Evolutionary conservation across 2,888 invertebrate genomes (phyloP).

Genomic region (Oxycera nigricornis): DNA sequence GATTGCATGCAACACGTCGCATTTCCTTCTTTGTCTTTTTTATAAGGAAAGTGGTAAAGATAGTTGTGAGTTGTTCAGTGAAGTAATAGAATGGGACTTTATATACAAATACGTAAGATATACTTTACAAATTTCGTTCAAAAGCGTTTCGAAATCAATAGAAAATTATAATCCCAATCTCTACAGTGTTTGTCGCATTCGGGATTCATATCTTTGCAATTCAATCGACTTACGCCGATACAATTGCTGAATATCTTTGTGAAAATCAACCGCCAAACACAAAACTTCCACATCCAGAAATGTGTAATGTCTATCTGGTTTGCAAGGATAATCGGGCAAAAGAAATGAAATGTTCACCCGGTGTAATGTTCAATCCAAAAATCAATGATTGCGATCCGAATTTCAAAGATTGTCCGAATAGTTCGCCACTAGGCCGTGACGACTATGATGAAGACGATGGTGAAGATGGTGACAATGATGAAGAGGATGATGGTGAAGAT

Average conservation of each 20-base stretch:
- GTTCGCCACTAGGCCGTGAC: background rate
- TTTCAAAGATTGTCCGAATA: conserved; percentile 33
- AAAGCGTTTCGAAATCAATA: too few species aligned
- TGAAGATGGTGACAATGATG: background rate
- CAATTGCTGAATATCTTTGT: conserved; percentile 44
- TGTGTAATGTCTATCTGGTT: conserved; percentile 46
- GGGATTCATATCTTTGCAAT: too few species aligned
- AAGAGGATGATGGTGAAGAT: background rate
- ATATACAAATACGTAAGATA: too few species aligned
- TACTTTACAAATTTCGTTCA: too few species aligned
- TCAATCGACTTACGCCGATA: background rate
- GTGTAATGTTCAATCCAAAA: conserved; percentile 43
- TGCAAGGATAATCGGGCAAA: conserved; percentile 43
- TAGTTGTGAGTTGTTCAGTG: too few species aligned
- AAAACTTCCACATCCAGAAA: conserved; percentile 47
- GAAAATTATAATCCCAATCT: too few species aligned
- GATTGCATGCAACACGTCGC: too few species aligned
- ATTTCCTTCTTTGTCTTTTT: too few species aligned
- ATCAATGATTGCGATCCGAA: conserved; percentile 43
- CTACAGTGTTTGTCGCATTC: too few species aligned
- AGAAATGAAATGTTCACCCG: conserved; percentile 42
- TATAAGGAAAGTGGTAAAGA: too few species aligned
- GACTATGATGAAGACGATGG: background rate
- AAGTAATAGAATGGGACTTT: too few species aligned
- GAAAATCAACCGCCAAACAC: conserved; percentile 37